Percentiles rank a stretch among this genome's conserved stretches.
Evolutionary conservation across 2,888 invertebrate genomes (phyloP).

Genomic region (Orgyia antiqua): DNA sequence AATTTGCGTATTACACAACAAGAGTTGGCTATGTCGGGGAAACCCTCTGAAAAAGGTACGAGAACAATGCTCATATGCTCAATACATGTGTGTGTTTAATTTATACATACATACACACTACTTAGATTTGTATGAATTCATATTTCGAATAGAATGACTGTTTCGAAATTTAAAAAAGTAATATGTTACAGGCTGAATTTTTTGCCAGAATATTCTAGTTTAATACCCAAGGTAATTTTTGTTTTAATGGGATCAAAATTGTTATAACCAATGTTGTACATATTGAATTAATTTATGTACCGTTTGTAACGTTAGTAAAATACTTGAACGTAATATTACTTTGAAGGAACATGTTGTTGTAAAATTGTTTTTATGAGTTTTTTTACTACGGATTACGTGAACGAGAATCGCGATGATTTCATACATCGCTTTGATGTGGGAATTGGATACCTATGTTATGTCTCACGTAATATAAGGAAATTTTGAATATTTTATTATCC

Average conservation of each 20-base stretch:
- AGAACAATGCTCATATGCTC: too few species aligned
- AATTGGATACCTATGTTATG: not conserved
- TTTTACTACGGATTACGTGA: slow-evolving; percentile 8
- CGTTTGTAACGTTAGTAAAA: slow-evolving; percentile 15
- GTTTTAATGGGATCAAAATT: slow-evolving; percentile 33
- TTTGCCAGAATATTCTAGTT: slow-evolving; percentile 16
- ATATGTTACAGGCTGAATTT: not conserved
- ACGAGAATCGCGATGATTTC: slow-evolving; percentile 7
- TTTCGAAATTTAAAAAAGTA: slow-evolving; percentile 1
- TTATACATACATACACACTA: too few species aligned
- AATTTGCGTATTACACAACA: too few species aligned
- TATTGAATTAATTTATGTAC: slow-evolving; percentile 21
- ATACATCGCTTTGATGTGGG: slow-evolving; percentile 3
- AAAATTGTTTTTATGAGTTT: slow-evolving; percentile 5
- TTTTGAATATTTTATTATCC: not conserved
- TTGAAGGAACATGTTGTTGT: slow-evolving; percentile 7
- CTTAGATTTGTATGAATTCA: too few species aligned
- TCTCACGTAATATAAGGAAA: slow-evolving; percentile 1
- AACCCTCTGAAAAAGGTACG: too few species aligned
- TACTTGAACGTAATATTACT: slow-evolving; percentile 6
- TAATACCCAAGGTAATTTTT: slow-evolving; percentile 31
- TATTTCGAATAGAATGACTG: too few species aligned
- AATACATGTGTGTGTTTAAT: too few species aligned
- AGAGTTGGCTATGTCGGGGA: too few species aligned
- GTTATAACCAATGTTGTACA: slow-evolving; percentile 7